Base-by-base conservation (phyloP, 2,888 invertebrate species). In the Eutolmus rufibarbis region DNA sequence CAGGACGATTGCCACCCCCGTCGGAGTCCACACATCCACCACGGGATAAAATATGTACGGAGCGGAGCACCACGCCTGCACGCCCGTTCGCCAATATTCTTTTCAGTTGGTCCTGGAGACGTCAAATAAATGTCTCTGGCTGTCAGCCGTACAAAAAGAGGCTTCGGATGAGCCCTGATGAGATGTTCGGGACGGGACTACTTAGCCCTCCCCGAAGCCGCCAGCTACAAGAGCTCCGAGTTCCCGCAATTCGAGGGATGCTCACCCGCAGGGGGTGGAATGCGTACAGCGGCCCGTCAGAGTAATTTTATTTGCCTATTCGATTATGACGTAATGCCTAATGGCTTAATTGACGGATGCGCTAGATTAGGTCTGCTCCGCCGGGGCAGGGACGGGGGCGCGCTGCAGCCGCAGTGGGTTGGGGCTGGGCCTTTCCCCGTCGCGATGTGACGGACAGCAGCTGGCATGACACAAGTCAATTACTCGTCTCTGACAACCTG, bases 291-390 rank as follows among this genome's bases (percentile, higher is more conserved):
- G n/a, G 57, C 37, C 37, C 34, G 57, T 84, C 82, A 84, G 16
- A 66, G 37, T 84, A 66, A 84, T 84, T 88, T 88, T 88, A 87
- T 87, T 87, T 87, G 87, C 74, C 87, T 86, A 88, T 88, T 87
- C 82, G 88, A 88, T 88, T 88, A 88, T 88, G 82, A 88, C 81
- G 88, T 14, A 46, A 46, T 46, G 43, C 43, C 1, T 87, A 88
- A 88, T 87, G 87, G 86, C 86, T 87, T 88, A 88, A 88, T 88
- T 88, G 88, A 87, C 66, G 86, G 43, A 79, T 23, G 19, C 66
- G 51, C 56, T 34, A 66, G 82, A 66, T 66, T 66, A 84, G 82
- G 82, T 14, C 56, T 40, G 43, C 7, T 28, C 28, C 46, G 31
- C 31, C 28, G 4, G 28, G 9, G 9, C 56, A 23, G 28, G 28